Base-by-base conservation (phyloP, 2,797 vertebrate genomes). In the Rhadinocentrus ornatus region DNA sequence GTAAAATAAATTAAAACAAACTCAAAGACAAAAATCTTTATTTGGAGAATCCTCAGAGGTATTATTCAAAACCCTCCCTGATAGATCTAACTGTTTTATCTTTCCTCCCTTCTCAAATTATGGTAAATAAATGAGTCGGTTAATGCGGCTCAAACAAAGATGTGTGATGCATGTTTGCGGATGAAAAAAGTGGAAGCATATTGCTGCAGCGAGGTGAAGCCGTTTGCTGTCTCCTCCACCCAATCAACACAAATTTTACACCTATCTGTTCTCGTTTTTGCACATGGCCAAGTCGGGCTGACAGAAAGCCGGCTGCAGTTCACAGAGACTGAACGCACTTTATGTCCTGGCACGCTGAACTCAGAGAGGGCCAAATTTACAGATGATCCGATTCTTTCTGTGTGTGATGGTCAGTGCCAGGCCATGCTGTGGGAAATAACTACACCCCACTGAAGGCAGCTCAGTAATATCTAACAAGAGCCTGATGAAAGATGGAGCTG, bases 321-420 rank as follows among this genome's bases (percentile, higher is more conserved):
- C 76, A 77, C 53, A 15, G 71, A 82, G 81, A 78, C 78, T 24
- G 69, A 85, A 84, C 71, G 71, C 81, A 61, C 89, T 90, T 90
- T 89, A 86, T 74, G 83, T 83, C 71, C 86, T 87, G 86, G 84
- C 87, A 78, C n/a, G 44, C 69, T 78, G 78, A 77, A 73, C 77
- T 78, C 73, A 8, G 78, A 66, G 55, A 1, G 46, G 56, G 82
- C 81, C 82, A 86, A 62, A 86, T 86, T 83, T 82, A 85, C 82
- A 77, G 83, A 87, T 80, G 78, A 90, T 86, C 83, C 84, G 87
- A 86, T 80, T 79, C 75, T 46, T 46, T 35, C 58, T 32, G 64
- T 58, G 53, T 62, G 78, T 62, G 75, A 59, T 1, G 37, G 54
- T 61, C 63, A 54, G 78, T 59, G 72, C 69, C 71, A 71, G 81